phyloP scores from a whole-genome alignment of 2,797 vertebrate genomes.

The Botia almorhae region DNA sequence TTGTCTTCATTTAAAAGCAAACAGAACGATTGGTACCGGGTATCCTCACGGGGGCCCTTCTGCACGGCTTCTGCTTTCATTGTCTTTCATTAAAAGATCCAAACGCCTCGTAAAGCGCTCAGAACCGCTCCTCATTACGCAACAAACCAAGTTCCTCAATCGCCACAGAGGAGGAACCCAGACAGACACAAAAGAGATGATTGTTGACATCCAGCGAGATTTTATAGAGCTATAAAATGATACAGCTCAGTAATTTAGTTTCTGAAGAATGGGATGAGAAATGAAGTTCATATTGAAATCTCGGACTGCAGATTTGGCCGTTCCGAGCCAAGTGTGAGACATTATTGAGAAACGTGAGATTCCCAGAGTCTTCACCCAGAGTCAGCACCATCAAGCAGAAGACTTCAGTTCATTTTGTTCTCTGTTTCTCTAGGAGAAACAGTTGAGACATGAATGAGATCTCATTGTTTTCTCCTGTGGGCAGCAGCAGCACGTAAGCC shows the following conservation, averaged over 20 bases:
- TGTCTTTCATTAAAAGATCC: conserved; percentile 14
- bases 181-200: neutral
- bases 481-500: too few species aligned
- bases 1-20: conserved; percentile 11
- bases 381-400: too few species aligned
- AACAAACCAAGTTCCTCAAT: neutral
- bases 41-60: neutral
- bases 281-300: neutral
- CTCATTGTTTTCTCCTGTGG: neutral
- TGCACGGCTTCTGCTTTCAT: neutral
- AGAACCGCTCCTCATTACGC: neutral
- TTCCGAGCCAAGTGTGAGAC: neutral
- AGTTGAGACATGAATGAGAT: neutral
- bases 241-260: neutral
- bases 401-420: too few species aligned
- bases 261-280: neutral
- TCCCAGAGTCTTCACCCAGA: too few species aligned
- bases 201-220: neutral
- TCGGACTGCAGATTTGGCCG: too few species aligned
- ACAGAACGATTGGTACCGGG: neutral
- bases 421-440: neutral
- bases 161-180: neutral
- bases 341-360: neutral
- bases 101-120: neutral
- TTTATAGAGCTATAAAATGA: neutral